phyloP scores from a whole-genome alignment of 2,797 vertebrate species.

The Lates japonicus region DNA sequence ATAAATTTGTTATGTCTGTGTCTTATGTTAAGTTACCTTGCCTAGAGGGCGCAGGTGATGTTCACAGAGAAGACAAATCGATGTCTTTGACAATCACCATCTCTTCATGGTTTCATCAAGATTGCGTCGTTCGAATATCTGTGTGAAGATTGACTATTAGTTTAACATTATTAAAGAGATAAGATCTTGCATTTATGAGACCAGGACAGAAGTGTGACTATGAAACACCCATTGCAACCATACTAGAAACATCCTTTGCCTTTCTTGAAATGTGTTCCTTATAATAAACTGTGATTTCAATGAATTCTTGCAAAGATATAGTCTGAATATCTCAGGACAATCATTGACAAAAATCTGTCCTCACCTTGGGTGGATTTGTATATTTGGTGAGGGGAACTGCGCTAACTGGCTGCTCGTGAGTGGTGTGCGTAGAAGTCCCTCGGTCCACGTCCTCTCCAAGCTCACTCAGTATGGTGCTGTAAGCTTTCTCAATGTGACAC shows the following conservation, averaged over 20 bases:
- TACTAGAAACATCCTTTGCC: too few species aligned
- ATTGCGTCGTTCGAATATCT: conserved; percentile 84
- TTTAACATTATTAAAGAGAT: neutral
- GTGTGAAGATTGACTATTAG: conserved; percentile 23
- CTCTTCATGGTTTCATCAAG: conserved; percentile 85
- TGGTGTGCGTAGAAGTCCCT: too few species aligned
- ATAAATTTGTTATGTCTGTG: neutral
- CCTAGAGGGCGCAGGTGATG: conserved; percentile 86
- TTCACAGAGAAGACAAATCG: conserved; percentile 84
- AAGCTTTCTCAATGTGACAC: too few species aligned
- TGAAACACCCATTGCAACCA: neutral
- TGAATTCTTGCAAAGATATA: too few species aligned
- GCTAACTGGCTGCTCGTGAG: neutral
- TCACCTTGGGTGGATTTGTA: neutral
- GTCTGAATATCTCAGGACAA: too few species aligned
- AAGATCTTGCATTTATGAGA: neutral
- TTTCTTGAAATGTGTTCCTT: neutral
- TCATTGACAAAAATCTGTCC: too few species aligned
- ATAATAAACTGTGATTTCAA: too few species aligned
- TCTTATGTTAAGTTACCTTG: conserved; percentile 71
- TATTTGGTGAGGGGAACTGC: too few species aligned
- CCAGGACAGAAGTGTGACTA: neutral
- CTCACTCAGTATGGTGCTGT: too few species aligned
- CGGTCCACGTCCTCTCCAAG: conserved; percentile 26
- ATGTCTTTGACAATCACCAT: conserved; percentile 86